phyloP scores from a whole-genome alignment of 2,797 vertebrate species.

The Mormyrops boulengeri region DNA sequence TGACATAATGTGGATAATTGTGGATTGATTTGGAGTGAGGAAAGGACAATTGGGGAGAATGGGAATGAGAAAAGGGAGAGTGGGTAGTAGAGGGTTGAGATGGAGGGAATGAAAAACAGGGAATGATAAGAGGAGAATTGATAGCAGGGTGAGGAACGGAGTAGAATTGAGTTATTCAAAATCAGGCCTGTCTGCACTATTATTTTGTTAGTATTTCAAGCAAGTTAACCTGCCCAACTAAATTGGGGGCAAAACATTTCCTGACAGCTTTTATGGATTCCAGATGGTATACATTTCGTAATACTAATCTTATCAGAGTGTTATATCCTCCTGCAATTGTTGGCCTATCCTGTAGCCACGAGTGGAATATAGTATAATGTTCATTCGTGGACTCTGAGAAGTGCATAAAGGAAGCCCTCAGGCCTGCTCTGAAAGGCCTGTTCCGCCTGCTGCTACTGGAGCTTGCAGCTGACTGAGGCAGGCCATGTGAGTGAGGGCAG shows the following conservation, averaged over 20 bases:
- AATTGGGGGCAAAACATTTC: not conserved
- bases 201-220: not conserved
- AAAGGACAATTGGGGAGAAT: not conserved
- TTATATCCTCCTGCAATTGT: not conserved
- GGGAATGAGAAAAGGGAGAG: not conserved
- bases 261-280: not conserved
- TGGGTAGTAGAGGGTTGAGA: not conserved
- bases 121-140: not conserved
- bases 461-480: not conserved
- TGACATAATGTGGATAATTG: not conserved
- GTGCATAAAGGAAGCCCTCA: not conserved
- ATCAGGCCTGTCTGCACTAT: not conserved
- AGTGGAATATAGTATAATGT: constrained; percentile 18
- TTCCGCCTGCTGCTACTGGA: not conserved
- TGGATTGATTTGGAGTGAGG: not conserved
- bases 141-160: not conserved
- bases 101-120: not conserved
- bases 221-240: not conserved
- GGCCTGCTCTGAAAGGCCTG: not conserved
- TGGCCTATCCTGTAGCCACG: not conserved
- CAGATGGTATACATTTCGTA: not conserved
- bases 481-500: not conserved
- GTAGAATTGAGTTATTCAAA: not conserved
- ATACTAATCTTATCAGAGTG: not conserved
- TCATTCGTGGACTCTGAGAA: not conserved